Conservation (phyloP, 2,888 invertebrate species). For the Dioctria linearis region DNA sequence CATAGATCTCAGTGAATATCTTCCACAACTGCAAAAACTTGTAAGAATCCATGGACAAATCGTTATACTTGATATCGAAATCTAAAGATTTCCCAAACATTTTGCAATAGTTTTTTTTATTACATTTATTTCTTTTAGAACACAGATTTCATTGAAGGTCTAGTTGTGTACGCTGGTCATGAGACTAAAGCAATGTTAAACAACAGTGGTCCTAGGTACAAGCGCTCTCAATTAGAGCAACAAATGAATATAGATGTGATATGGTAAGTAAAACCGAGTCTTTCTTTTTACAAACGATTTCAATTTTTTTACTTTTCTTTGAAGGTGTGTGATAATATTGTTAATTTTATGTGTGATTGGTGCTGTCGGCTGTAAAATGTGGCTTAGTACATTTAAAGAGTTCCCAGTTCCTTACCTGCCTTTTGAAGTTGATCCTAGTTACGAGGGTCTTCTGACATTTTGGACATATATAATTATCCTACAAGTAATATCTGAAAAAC, state of each 20-base stretch:
- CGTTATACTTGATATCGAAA: too few species aligned
- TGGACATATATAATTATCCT: slow-evolving; percentile 97
- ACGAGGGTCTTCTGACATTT: slow-evolving; percentile 89
- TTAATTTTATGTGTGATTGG: slow-evolving; percentile 91
- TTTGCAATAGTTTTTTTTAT: slow-evolving; percentile 25
- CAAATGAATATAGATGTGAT: slow-evolving; percentile 97
- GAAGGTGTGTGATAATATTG: slow-evolving; percentile 88
- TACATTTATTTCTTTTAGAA: slow-evolving; percentile 74
- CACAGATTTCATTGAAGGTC: slow-evolving; percentile 96
- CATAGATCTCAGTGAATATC: too few species aligned
- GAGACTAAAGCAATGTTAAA: slow-evolving; percentile 99
- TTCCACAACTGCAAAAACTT: too few species aligned
- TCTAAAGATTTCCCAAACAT: too few species aligned
- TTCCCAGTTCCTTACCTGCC: slow-evolving; percentile 80
- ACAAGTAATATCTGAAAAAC: slow-evolving; percentile 75
- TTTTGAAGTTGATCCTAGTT: slow-evolving; percentile 75
- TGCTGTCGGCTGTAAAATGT: slow-evolving; percentile 91
- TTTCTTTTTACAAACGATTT: not conserved
- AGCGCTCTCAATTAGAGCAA: slow-evolving; percentile 91
- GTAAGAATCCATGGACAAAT: too few species aligned
- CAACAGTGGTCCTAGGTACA: slow-evolving; percentile 95
- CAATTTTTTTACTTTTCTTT: slow-evolving; percentile 33
- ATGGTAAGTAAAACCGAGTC: slow-evolving; percentile 81
- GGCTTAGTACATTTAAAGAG: slow-evolving; percentile 75
- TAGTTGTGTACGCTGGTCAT: slow-evolving; percentile 97